These are phyloP conservation scores for Drosophila suzukii DNA, from an alignment of 1,140 invertebrate species.

Conservation along the genomic window DNA sequence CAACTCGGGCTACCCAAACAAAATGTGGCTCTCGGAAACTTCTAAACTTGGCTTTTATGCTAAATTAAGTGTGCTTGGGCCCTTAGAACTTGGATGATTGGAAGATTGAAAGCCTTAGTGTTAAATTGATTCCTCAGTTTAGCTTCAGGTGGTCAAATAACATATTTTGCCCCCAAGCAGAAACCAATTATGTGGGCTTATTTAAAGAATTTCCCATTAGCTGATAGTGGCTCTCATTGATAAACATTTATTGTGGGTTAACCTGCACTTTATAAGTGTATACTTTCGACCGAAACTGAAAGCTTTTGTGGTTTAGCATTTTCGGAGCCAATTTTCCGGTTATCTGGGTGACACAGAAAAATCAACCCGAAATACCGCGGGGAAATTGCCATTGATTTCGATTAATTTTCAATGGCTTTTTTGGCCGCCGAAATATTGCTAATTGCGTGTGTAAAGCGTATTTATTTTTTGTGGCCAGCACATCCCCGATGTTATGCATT, in stretches of 20 bases:
- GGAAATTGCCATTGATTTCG: constrained; percentile 43
- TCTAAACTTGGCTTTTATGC: constrained; percentile 62
- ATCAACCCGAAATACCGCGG: constrained; percentile 45
- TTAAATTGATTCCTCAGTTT: constrained; percentile 63
- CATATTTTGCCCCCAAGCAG: not conserved
- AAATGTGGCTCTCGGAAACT: constrained; percentile 42
- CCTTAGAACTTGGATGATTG: constrained; percentile 19
- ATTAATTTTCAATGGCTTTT: constrained; percentile 49
- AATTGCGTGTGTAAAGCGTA: constrained; percentile 41
- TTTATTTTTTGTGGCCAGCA: constrained; percentile 7
- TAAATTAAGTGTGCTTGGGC: constrained; percentile 62
- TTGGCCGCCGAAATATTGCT: constrained; percentile 20
- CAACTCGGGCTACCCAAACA: constrained; percentile 57
- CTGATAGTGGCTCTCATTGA: constrained; percentile 33
- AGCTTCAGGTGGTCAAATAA: constrained; percentile 11
- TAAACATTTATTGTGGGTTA: constrained; percentile 16
- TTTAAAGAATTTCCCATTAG: constrained; percentile 22
- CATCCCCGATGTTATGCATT: constrained; percentile 33
- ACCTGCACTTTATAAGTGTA: not conserved
- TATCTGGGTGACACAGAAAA: constrained; percentile 33
- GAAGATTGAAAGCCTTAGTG: constrained; percentile 10
- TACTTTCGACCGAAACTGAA: constrained; percentile 6
- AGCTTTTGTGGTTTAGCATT: constrained; percentile 44
- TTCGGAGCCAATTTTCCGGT: constrained; percentile 29
- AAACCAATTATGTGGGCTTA: constrained; percentile 20